Base-by-base conservation (phyloP, 2,113 vertebrate genomes). In the Camelus bactrianus region DNA sequence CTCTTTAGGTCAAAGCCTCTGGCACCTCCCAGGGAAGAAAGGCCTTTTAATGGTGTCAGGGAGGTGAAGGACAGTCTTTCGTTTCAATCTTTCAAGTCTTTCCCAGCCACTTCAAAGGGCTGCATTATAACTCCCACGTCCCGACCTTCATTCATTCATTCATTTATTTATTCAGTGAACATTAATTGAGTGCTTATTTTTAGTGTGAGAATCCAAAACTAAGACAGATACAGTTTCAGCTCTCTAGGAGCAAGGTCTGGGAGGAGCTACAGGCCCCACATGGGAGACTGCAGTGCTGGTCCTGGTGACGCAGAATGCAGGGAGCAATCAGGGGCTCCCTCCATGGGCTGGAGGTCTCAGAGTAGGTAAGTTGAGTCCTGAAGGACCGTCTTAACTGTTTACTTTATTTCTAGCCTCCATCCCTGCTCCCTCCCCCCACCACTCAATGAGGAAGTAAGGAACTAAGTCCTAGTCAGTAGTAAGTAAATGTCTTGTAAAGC, bases 101-200 rank as follows among this genome's bases (percentile, higher is more conserved):
- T 69, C 62, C 67, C 0, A 14, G 81, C 26, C 42, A 42, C 26
- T 89, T n/a, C 38, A 86, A 89, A 92, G 67, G 56, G 28, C 50
- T 87, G 10, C 50, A n/a, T 28, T 76, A 5, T 52, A 79, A 58
- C 9, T 24, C 48, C 12, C 52, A 32, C 16, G 60, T 42, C 16
- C 22, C 52, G 69, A 46, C 50, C 9, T 72, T 42, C 67, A 17
- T 54, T 48, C n/a, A 16, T 70, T 64, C 30, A 50, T 70, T 75
- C 19, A 17, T 67, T 58, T 84, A 35, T 77, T 88, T 19, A 72
- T 65, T 83, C 24, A 28, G 24, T 73, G 26, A 91, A 42, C 60
- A 84, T 62, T 19, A 56, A n/a, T 6, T 82, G 11, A 79, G 35
- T 92, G 35, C n/a, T 91, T 88, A 32, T 69, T 91, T 79, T 92